Base-by-base conservation (phyloP, 2,797 vertebrate species). In the Ceryle rudis region DNA sequence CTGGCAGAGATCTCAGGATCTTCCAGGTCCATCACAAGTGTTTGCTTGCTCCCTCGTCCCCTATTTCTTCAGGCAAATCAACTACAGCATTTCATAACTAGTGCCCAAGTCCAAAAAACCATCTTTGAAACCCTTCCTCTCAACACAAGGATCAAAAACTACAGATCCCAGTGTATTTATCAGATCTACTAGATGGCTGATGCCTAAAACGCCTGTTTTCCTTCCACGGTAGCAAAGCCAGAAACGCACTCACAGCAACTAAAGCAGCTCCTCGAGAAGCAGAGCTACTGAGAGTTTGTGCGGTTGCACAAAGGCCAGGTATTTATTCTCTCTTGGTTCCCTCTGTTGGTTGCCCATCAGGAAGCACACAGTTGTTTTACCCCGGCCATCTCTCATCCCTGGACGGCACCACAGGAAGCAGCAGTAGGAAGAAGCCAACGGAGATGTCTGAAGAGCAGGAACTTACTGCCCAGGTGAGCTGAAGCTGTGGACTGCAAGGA, bases 401-500 rank as follows among this genome's bases (percentile, higher is more conserved):
- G 0, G 35, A 8, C 0, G 1, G 61, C 46, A 25, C 46, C 16
- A 44, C 6, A 31, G 78, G 42, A 55, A 81, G 42, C 4, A 0
- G 57, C 26, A 17, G 77, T 0, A 80, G n/a, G 54, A 60, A 31
- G 58, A 11, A 31, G 44, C 49, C 10, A 69, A 39, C 2, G 5
- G 37, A 26, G 33, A 60, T 35, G 21, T 52, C 21, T 70, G n/a
- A 52, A 19, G 58, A 80, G 25, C 41, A 41, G 54, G 39, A 25
- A n/a, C 35, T 65, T 17, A 5, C 2, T 66, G 47, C 41, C 9
- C 52, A 65, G 65, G 25, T 7, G 39, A 64, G 51, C 18, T 52
- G 69, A 65, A 72, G 47, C 55, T 60, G 54, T 6, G 58, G 33
- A 11, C 15, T 41, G 4, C 0, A 0, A 0, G 3, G 81, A 46